Base-by-base conservation (phyloP, 2,888 invertebrate genomes). In the Meghimatium bilineatum region DNA sequence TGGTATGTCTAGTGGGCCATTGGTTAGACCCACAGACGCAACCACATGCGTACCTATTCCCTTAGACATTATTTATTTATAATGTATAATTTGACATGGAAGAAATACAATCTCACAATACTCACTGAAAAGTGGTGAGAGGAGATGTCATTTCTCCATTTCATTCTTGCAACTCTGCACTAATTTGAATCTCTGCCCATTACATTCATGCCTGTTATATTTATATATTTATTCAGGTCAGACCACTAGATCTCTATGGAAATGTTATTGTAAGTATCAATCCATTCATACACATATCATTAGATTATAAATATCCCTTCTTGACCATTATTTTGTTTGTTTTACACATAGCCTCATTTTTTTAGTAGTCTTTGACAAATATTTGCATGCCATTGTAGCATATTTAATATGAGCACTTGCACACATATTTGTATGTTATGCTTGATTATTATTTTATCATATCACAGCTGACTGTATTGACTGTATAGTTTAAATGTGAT, bases 231-330 rank as follows among this genome's bases (percentile, higher is more conserved):
- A 69, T 77, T 36, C 84, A 87, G 83, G 81, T 83, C 66, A 84
- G 38, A 80, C 84, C 85, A 60, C 77, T 85, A 76, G 84, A 85
- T 76, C 72, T 75, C 34, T 71, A 74, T 72, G 84, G 85, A 76
- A 74, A 76, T 72, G 77, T 85, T 60, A 75, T 84, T 80, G 74
- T 76, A 69, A 82, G 69, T 71, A 79, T n/a, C 34, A 8, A 66
- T 32, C 20, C 29, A 23, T 67, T 52, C 14, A 32, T 49, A 0
- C 17, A 17, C 38, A 29, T 52, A 29, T 74, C n/a, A 44, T 14
- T 29, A 44, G n/a, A 3, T 17, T 12, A 44, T 10, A 38, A 23
- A 38, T 38, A 26, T 71, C 26, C 10, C 34, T n/a, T 66, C 32
- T 14, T 56, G 56, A 23, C 44, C 44, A 44, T 44, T 12, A 44